Evolutionary conservation across 1,140 invertebrate genomes (phyloP), one percentile per base, ranked within the genome.

Genomic region (Sycobia sp.): DNA sequence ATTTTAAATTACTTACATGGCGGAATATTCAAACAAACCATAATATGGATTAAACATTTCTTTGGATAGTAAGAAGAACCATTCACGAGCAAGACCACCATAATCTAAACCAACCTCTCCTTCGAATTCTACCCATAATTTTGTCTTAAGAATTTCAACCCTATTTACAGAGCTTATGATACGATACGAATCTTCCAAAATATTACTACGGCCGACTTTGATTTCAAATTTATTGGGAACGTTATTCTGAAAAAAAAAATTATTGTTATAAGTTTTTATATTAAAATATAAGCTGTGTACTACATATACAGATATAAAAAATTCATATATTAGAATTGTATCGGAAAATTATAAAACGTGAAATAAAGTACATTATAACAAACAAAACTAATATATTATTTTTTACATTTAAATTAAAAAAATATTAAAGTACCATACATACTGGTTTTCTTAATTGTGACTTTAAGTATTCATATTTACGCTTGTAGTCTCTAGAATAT

Each of bases 21-120:
- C 96, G 13, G 96, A 98, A 85, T 99, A 99, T 83, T 99, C 96
- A 85, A 99, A 99, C 16, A 99, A 85, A 0, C 96, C 96, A 82
- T 99, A 99, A 76, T 98, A 98, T 0, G 96, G 96, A 84, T 99
- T 98, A 80, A 99, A 99, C 95, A 98, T 98, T 87, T 99, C 96
- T 82, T 97, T 97, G 0, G 96, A 98, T 25, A 99, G 82, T 27
- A 99, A 86, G 84, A 97, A 99, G 84, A 99, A 99, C 95, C 96
- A 99, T 86, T 99, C 97, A 67, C 95, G 85, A 16, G 94, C 94
- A 46, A 99, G 86, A 56, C 97, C 97, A 64, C 97, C 97, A 80
- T 99, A 99, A 84, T 99, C 97, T 32, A 98, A 84, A 3, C 97
- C 96, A 58, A 95, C 90, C 85, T 99, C 97, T 18, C 94, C 93